Evolutionary conservation across 2,797 vertebrate species (phyloP), one percentile per base, ranked within the genome.

Genomic region (Huso huso): DNA sequence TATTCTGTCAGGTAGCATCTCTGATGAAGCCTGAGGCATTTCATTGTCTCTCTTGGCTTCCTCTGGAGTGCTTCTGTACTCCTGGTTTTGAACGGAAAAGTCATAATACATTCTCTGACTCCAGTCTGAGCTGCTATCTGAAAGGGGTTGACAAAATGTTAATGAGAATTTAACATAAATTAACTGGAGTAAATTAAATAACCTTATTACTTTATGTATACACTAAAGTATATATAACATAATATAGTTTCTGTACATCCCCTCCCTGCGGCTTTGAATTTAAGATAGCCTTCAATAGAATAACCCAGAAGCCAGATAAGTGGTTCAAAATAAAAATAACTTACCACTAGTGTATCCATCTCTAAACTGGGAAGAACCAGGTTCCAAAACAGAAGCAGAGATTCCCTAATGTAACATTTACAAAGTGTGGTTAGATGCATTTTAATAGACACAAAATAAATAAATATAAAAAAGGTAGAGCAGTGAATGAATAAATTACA

Each of bases 61-160:
- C 76, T 96, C 94, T 67, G 89, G 90, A 50, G 89, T 73, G 0
- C 70, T 84, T 71, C 94, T 90, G 6, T 88, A 88, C 77, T 90
- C 91, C 51, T 91, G 93, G 74, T 84, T 92, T 71, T 89, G 79
- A 74, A 80, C 80, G 0, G 79, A 74, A 11, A 79, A 71, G 66
- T 88, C 81, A 63, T 81, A 87, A 64, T 85, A 92, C 8, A 88
- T 87, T 78, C 91, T 83, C 77, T 94, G 94, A 78, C 92, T 93
- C 91, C 93, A 94, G 77, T 97, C 95, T 67, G 94, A 96, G 78
- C 93, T 86, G 80, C 94, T 94, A 79, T 95, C 94, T 96, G 81
- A 65, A 68, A 15, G 48, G 68, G 5, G 15, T 76, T 6, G 68
- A 37, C 4, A 37, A 37, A 37, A 37, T 37, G 37, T 37, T 37